These are phyloP conservation scores for Nothoprocta pentlandii DNA, from an alignment of 2,113 vertebrate genomes.

Conservation along the genomic window DNA sequence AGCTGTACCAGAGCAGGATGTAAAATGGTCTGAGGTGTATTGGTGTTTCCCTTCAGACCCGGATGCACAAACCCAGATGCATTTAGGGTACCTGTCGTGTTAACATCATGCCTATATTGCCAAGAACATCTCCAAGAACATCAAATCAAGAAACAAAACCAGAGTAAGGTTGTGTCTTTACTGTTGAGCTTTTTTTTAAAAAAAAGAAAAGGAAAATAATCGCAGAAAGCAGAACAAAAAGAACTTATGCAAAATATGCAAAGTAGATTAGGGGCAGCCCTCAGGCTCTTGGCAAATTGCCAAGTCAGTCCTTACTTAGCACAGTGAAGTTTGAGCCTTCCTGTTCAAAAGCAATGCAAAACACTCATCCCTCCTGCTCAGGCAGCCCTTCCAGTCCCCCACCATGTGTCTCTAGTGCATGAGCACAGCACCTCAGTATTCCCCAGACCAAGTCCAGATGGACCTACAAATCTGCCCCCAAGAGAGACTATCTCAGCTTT, in stretches of 20 bases:
- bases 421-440: neutral
- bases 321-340: neutral
- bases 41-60: neutral
- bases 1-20: neutral
- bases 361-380: neutral
- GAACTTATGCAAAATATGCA: conserved; percentile 8
- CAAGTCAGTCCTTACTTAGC: neutral
- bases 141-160: rapidly evolving
- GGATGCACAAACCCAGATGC: neutral
- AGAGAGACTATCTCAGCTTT: neutral
- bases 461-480: neutral
- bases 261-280: neutral
- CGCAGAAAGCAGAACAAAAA: neutral
- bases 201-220: neutral
- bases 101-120: neutral
- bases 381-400: neutral
- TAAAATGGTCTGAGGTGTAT: neutral
- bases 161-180: neutral
- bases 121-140: neutral
- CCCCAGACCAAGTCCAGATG: neutral
- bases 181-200: neutral
- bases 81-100: neutral
- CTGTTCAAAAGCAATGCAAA: conserved; percentile 38
- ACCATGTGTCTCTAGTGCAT: neutral
- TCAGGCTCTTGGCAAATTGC: neutral